phyloP scores from a whole-genome alignment of 2,113 vertebrate species.

The Poecile atricapillus region DNA sequence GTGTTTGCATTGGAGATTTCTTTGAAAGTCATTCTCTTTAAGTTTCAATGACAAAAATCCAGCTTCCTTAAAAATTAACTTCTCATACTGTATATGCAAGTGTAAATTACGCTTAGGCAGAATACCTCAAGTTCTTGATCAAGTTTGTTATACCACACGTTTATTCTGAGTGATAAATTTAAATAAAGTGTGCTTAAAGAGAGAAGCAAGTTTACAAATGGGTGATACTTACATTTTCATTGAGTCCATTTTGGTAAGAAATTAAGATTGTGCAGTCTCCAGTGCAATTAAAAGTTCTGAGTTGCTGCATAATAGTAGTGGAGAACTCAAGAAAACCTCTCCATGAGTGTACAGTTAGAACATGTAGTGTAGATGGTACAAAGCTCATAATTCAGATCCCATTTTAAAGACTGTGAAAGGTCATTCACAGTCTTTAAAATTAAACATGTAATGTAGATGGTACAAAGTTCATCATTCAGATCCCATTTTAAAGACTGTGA shows the following conservation, averaged over 20 bases:
- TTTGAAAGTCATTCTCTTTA: background rate
- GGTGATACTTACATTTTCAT: background rate
- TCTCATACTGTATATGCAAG: fast-evolving
- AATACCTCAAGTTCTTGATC: background rate
- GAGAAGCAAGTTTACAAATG: background rate
- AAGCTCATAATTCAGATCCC: background rate
- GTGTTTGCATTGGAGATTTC: background rate
- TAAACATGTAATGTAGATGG: too few relatives aligned
- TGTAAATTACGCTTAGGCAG: background rate
- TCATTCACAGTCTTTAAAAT: too few relatives aligned
- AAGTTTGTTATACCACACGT: background rate
- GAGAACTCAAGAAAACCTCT: fast-evolving
- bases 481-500: background rate
- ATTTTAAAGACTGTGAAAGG: background rate
- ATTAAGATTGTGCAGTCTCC: background rate
- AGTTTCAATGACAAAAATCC: background rate
- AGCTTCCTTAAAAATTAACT: background rate
- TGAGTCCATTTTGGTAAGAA: background rate
- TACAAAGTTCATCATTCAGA: background rate
- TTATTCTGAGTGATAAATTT: background rate
- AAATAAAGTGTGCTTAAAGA: background rate
- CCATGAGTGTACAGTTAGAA: background rate
- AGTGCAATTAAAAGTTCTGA: background rate
- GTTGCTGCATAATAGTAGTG: background rate
- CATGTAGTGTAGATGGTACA: fast-evolving